These are phyloP conservation scores for Neuroscelio doddi DNA, from an alignment of 2,888 invertebrate genomes.

Conservation along the genomic window DNA sequence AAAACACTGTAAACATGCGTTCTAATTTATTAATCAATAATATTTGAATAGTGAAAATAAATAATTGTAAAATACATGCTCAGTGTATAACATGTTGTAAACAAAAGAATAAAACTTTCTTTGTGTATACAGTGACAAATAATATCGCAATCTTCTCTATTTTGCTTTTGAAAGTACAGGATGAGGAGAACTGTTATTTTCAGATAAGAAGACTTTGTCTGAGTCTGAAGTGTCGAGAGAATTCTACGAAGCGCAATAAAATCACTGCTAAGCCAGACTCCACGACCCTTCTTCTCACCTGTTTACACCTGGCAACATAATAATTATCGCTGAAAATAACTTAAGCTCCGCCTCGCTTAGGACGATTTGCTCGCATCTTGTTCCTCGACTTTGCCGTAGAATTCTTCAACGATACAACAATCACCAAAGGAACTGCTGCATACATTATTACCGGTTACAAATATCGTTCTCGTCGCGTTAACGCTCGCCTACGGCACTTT, in stretches of 20 bases:
- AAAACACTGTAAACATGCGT: too few species aligned
- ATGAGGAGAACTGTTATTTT: not conserved
- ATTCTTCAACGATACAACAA: slow-evolving; percentile 19
- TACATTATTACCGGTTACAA: slow-evolving; percentile 22
- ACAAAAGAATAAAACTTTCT: too few species aligned
- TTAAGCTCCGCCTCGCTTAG: slow-evolving; percentile 28
- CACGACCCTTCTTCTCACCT: slow-evolving; percentile 37
- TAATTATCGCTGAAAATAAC: slow-evolving; percentile 58
- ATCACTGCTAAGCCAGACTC: slow-evolving; percentile 29
- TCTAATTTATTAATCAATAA: too few species aligned
- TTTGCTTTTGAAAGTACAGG: too few species aligned
- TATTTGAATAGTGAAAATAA: too few species aligned
- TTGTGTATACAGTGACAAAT: too few species aligned
- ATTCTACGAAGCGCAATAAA: slow-evolving; percentile 55
- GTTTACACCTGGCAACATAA: slow-evolving; percentile 53
- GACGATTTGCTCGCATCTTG: slow-evolving; percentile 31
- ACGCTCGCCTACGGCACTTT: slow-evolving; percentile 10
- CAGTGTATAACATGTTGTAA: too few species aligned
- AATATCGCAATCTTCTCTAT: too few species aligned
- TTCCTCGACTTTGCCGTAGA: slow-evolving; percentile 5
- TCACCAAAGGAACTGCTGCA: slow-evolving; percentile 21
- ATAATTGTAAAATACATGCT: too few species aligned
- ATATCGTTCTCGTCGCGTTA: slow-evolving; percentile 12
- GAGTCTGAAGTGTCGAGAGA: slow-evolving; percentile 24
- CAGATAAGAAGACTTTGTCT: slow-evolving; percentile 30